These are phyloP conservation scores for Creontiades dilutus DNA, from an alignment of 2,888 invertebrate genomes.

Conservation along the genomic window DNA sequence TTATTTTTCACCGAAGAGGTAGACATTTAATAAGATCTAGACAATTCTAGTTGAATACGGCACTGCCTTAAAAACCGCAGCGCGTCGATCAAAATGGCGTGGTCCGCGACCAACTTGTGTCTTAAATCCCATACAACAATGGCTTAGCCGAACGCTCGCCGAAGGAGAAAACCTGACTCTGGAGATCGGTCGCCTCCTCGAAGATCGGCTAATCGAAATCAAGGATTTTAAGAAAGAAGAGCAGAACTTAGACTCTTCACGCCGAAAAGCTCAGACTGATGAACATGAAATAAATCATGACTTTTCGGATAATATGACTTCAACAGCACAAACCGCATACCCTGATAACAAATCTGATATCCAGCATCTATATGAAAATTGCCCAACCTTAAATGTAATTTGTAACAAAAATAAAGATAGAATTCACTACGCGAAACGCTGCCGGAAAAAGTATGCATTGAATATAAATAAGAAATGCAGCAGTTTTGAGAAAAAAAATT, in stretches of 20 bases:
- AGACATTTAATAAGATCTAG: background rate
- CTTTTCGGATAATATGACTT: no score
- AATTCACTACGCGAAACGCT: no score
- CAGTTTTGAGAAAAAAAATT: no score
- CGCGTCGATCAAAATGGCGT: background rate
- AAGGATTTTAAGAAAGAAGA: conserved; percentile 7
- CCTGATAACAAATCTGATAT: no score
- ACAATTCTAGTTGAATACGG: conserved; percentile 35
- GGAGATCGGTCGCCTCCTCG: background rate
- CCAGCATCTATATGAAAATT: no score
- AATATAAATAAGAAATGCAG: no score
- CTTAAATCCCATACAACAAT: background rate
- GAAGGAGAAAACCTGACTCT: background rate
- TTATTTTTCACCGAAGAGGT: conserved; percentile 9
- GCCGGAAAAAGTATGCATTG: no score
- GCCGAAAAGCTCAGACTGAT: background rate
- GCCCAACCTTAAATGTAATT: no score
- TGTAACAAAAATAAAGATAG: no score
- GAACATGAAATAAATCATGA: background rate
- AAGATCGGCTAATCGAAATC: background rate
- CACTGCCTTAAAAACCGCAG: conserved; percentile 10
- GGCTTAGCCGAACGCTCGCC: background rate
- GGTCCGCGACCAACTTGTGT: background rate
- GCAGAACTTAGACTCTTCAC: background rate
- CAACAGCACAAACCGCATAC: no score